Evolutionary conservation across 2,797 vertebrate genomes (phyloP), one percentile per base, ranked within the genome.

Genomic region (Nyctibius grandis): DNA sequence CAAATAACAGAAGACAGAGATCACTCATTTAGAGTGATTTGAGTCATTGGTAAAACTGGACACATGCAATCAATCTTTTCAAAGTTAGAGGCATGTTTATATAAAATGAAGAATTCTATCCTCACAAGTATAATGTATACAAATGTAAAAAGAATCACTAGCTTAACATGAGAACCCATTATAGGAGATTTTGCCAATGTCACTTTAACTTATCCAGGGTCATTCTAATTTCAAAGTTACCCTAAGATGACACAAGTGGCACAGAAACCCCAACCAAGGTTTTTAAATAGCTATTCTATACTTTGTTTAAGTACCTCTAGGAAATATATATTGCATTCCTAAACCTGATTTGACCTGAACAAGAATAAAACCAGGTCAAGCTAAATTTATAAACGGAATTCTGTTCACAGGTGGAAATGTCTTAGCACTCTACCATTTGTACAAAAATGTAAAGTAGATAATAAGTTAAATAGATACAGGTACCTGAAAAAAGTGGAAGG

Each of bases 401-500:
- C 57, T 69, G 23, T 53, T 87, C 68, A 83, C 21, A 69, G n/a
- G 17, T 45, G 12, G 47, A 89, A 74, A 75, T 47, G 16, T 60
- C 33, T 68, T 51, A 76, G 23, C 21, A 40, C 21, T 16, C 20
- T 21, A 59, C 16, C 18, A 72, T 33, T 72, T 75, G 40, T 47
- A 78, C 18, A 59, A 76, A 92, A 86, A 75, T 6, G 33, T 70
- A 42, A 91, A 78, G 48, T 5, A 68, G 47, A 44, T 64, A 79
- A 3, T 6, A 88, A 25, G 42, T 57, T 65, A 88, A 86, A 91
- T 25, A 87, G 33, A 85, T 64, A 76, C 0, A 81, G 60, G 48
- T 98, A 99, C 99, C 99, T 98, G 99, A 99, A 97, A 99, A 99
- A 73, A 99, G 98, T 3, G 99, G 99, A 87, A 99, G 98, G 0